These are phyloP conservation scores for Medauroidea extradentata DNA, from an alignment of 1,140 invertebrate species.

Conservation along the genomic window DNA sequence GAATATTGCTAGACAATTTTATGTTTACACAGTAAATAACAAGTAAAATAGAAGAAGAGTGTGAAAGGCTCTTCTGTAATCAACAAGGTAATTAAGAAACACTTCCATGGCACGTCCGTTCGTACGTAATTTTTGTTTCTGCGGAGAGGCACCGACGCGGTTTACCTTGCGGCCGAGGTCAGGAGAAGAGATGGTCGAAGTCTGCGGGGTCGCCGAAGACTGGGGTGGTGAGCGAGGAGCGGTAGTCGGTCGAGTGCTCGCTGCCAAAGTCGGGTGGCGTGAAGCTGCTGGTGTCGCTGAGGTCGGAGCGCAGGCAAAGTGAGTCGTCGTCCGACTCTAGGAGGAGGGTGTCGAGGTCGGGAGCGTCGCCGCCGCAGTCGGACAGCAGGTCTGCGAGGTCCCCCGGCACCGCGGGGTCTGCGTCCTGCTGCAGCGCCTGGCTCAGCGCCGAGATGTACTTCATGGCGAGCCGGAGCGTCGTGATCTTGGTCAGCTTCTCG, in stretches of 20 bases:
- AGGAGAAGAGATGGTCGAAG: not conserved
- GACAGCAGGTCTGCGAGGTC: not conserved
- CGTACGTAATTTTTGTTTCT: no score
- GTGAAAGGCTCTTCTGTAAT: no score
- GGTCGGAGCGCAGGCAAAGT: not conserved
- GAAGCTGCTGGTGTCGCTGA: not conserved
- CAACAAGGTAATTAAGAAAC: no score
- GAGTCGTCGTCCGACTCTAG: not conserved
- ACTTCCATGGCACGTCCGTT: no score
- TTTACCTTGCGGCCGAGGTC: not conserved
- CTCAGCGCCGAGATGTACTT: conserved; percentile 60
- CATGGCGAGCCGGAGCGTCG: conserved; percentile 55
- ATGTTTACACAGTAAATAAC: no score
- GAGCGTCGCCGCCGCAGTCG: not conserved
- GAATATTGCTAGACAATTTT: no score
- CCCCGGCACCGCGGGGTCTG: not conserved
- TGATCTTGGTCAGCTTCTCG: conserved; percentile 58
- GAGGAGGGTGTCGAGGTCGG: not conserved
- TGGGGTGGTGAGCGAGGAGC: not conserved
- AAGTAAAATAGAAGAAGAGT: no score
- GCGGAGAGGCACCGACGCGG: no score
- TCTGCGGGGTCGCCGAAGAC: conserved; percentile 1
- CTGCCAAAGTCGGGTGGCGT: not conserved
- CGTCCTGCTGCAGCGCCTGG: conserved; percentile 24
- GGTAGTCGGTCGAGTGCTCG: not conserved